phyloP scores from a whole-genome alignment of 2,113 vertebrate species.

The Etheostoma cragini region DNA sequence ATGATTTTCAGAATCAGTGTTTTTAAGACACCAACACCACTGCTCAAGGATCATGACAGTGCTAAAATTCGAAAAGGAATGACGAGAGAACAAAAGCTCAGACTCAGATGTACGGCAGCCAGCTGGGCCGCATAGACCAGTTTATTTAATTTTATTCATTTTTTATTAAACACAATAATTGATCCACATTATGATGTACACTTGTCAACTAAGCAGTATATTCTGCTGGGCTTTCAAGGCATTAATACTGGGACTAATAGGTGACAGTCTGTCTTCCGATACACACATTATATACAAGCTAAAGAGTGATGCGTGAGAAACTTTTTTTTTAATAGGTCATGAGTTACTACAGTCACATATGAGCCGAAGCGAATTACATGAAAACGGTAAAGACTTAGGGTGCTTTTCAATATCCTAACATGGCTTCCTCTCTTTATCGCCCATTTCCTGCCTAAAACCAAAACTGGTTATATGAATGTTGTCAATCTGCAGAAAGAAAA shows the following conservation, averaged over 20 bases:
- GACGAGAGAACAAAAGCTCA: conserved; percentile 30
- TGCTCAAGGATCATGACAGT: neutral
- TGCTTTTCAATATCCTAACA: conserved; percentile 46
- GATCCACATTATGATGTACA: conserved; percentile 78
- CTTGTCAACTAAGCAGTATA: conserved; percentile 64
- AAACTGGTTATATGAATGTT: conserved; percentile 26
- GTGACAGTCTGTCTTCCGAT: conserved; percentile 71
- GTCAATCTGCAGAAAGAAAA: conserved; percentile 25
- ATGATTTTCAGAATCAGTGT: neutral
- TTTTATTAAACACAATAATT: conserved; percentile 82
- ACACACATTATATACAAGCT: conserved; percentile 79
- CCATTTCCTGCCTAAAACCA: conserved; percentile 40
- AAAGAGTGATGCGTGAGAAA: conserved; percentile 72
- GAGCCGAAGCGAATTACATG: conserved; percentile 74
- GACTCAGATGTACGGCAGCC: conserved; percentile 63
- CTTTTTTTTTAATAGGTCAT: conserved; percentile 58
- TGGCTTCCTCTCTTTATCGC: conserved; percentile 18
- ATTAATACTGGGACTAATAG: conserved; percentile 69
- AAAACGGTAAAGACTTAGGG: conserved; percentile 52
- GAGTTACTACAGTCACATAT: conserved; percentile 75
- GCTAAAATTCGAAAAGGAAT: neutral
- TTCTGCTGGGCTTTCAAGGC: conserved; percentile 69
- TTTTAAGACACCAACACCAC: neutral
- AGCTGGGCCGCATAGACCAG: conserved; percentile 66
- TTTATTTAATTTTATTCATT: conserved; percentile 69